A percentile compares a stretch with the other conserved stretches of the same genome.
Conservation (phyloP, 2,797 vertebrate genomes). For the Podargus strigoides region DNA sequence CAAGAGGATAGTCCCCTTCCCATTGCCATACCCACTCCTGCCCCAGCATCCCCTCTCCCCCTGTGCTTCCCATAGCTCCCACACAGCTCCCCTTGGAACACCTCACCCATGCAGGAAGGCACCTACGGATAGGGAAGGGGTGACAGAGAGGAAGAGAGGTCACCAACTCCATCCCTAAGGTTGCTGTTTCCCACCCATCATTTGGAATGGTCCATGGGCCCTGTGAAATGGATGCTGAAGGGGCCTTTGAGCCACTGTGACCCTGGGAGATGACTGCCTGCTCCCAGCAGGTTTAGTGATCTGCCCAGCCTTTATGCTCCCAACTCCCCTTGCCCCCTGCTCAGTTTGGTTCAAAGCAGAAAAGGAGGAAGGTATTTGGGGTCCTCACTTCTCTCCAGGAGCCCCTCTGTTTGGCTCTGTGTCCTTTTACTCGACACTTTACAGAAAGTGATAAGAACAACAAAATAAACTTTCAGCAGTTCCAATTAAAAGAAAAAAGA, state of each 20-base stretch:
- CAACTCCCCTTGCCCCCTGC: background rate
- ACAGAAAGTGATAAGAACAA: conserved; percentile 21
- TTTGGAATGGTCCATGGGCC: fast-evolving
- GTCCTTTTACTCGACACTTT: background rate
- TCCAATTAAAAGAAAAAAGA: conserved; percentile 29
- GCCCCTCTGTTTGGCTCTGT: background rate
- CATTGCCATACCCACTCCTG: fast-evolving
- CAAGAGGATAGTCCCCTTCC: background rate
- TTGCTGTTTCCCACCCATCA: background rate
- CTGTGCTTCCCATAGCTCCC: background rate
- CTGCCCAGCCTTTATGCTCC: background rate
- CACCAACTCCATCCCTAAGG: background rate
- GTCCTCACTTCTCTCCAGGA: background rate
- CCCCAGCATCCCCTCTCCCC: background rate
- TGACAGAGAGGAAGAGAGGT: background rate
- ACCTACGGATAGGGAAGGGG: fast-evolving
- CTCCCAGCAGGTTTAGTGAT: background rate
- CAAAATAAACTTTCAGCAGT: conserved; percentile 19
- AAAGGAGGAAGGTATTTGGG: background rate
- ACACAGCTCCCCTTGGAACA: background rate
- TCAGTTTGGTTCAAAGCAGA: background rate
- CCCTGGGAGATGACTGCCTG: background rate
- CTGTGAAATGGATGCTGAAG: background rate
- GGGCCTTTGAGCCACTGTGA: background rate
- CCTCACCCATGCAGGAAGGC: background rate